Conservation (phyloP, 2,113 vertebrate genomes). For the Ceyx melanurus region DNA sequence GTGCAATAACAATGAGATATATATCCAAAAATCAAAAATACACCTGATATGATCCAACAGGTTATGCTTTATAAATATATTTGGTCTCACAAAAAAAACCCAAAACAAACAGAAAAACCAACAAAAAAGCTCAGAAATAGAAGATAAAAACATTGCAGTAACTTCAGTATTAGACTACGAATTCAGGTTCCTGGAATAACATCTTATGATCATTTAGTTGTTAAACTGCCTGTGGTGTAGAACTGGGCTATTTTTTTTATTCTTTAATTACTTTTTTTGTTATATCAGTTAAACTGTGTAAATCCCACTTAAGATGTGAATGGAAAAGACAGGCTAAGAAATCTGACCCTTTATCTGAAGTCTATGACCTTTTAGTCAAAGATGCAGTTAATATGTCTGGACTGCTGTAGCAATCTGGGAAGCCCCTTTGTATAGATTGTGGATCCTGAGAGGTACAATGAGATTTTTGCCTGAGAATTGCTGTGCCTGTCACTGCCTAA, state of each 20-base stretch:
- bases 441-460: not conserved
- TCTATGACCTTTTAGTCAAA: not conserved
- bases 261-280: not conserved
- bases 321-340: not conserved
- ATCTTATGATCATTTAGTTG: not conserved
- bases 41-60: not conserved
- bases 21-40: not conserved
- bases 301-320: not conserved
- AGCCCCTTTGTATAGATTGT: not conserved
- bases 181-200: not conserved
- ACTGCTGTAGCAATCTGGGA: fast-evolving
- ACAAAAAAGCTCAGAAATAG: not conserved
- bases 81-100: not conserved
- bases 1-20: not conserved
- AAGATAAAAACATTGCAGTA: not conserved
- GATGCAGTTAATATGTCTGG: not conserved
- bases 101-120: too few relatives aligned
- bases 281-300: not conserved
- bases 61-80: not conserved
- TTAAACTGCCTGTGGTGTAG: not conserved
- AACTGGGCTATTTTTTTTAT: not conserved
- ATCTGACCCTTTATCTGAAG: not conserved
- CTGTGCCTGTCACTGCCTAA: not conserved
- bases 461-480: not conserved
- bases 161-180: not conserved